A percentile compares a stretch with the other conserved stretches of the same genome.
Conservation (phyloP, 2,113 vertebrate genomes). For the Cromileptes altivelis region DNA sequence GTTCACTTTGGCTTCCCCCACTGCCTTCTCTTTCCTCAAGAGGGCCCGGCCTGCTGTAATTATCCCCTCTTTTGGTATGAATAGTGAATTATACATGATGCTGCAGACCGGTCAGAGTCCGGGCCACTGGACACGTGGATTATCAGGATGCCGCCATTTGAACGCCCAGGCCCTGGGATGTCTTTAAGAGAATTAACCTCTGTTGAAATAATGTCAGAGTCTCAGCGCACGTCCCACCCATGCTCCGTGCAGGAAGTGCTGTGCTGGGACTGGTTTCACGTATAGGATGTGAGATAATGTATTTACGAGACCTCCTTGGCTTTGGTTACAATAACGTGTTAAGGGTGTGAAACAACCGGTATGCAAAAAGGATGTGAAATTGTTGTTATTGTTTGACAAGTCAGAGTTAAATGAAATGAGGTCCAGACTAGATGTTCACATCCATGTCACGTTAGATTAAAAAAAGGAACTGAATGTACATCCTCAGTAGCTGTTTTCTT, state of each 20-base stretch:
- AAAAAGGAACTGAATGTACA: constrained; percentile 17
- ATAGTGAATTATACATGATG: constrained; percentile 66
- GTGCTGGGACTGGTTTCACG: constrained; percentile 31
- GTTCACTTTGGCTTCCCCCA: not conserved
- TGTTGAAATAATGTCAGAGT: constrained; percentile 15
- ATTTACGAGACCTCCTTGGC: constrained; percentile 47
- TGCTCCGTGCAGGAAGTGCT: constrained; percentile 45
- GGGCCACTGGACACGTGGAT: constrained; percentile 54
- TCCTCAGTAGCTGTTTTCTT: constrained; percentile 4
- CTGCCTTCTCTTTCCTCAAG: constrained; percentile 18
- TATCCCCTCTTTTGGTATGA: constrained; percentile 53
- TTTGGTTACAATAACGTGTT: constrained; percentile 34
- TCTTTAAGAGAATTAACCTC: constrained; percentile 45
- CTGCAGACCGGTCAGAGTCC: constrained; percentile 45
- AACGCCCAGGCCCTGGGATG: not conserved
- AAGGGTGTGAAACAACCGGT: constrained; percentile 25
- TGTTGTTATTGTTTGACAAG: constrained; percentile 4
- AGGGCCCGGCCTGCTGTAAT: constrained; percentile 44
- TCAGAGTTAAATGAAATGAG: not conserved
- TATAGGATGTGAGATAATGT: constrained; percentile 36
- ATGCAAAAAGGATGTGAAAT: constrained; percentile 26
- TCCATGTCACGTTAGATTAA: not conserved
- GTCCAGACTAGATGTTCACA: not conserved
- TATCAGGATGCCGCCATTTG: constrained; percentile 41
- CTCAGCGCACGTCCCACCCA: constrained; percentile 32